Conservation (phyloP, 2,113 vertebrate genomes). For the Euleptes europaea region DNA sequence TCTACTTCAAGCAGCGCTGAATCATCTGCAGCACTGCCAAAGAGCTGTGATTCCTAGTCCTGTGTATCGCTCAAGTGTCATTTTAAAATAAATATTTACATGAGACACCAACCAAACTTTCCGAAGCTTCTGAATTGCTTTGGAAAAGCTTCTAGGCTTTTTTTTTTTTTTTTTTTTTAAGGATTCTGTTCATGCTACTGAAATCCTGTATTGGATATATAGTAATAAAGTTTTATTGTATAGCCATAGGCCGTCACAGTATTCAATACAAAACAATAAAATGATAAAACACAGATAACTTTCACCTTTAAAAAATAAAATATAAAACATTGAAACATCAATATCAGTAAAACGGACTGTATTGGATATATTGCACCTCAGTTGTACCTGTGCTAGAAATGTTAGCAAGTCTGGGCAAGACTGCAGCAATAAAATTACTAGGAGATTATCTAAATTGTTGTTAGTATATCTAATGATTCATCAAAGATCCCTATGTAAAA, state of each 20-base stretch:
- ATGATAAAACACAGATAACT: too few species aligned
- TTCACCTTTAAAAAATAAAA: too few species aligned
- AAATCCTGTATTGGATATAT: background rate
- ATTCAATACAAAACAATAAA: too few species aligned
- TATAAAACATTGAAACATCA: too few species aligned
- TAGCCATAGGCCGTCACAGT: too few species aligned
- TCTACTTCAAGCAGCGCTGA: background rate
- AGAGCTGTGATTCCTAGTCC: background rate
- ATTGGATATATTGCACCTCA: background rate
- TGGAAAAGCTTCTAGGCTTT: background rate
- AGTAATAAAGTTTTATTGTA: too few species aligned
- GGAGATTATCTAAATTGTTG: background rate
- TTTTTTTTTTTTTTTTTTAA: background rate
- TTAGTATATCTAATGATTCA: background rate
- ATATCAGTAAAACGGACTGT: too few species aligned
- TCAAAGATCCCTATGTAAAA: background rate
- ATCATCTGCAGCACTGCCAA: background rate
- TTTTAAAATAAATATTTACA: background rate
- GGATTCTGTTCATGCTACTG: background rate
- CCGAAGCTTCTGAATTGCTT: background rate
- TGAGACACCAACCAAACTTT: background rate
- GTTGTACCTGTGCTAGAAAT: background rate
- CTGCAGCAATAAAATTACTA: background rate
- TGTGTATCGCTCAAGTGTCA: background rate
- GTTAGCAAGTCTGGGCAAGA: background rate